These are phyloP conservation scores for Halictus rubicundus DNA, from an alignment of 1,140 invertebrate genomes.

Conservation along the genomic window DNA sequence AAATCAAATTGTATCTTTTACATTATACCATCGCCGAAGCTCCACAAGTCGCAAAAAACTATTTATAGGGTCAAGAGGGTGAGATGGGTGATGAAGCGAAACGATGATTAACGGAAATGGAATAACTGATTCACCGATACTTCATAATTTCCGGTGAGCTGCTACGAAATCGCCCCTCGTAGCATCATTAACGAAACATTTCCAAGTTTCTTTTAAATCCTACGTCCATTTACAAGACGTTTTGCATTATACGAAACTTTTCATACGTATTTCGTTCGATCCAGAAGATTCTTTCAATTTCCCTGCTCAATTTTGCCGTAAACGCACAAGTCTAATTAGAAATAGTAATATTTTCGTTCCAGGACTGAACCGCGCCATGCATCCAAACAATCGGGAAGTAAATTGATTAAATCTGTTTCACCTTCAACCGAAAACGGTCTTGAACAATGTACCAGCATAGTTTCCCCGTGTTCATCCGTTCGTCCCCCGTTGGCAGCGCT, in stretches of 20 bases:
- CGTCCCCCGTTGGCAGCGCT: neutral
- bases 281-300: too few relatives aligned
- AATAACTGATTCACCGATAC: slow-evolving; percentile 73
- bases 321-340: too few relatives aligned
- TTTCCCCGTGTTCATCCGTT: slow-evolving; percentile 22
- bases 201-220: slow-evolving; percentile 12
- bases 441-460: slow-evolving; percentile 38
- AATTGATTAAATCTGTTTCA: slow-evolving; percentile 3
- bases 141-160: slow-evolving; percentile 68
- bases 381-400: neutral
- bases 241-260: too few relatives aligned
- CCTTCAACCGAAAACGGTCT: slow-evolving; percentile 32
- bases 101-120: slow-evolving; percentile 66
- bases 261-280: too few relatives aligned
- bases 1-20: neutral
- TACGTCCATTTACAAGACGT: too few relatives aligned
- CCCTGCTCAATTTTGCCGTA: too few relatives aligned
- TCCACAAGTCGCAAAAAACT: neutral
- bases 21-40: too few relatives aligned
- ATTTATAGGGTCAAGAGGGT: slow-evolving; percentile 1
- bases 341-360: too few relatives aligned
- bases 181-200: slow-evolving; percentile 17
- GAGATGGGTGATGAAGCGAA: slow-evolving; percentile 43
- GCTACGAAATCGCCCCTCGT: slow-evolving; percentile 17
- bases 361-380: too few relatives aligned